Conservation (phyloP, 2,113 vertebrate genomes). For the Bubo bubo region DNA sequence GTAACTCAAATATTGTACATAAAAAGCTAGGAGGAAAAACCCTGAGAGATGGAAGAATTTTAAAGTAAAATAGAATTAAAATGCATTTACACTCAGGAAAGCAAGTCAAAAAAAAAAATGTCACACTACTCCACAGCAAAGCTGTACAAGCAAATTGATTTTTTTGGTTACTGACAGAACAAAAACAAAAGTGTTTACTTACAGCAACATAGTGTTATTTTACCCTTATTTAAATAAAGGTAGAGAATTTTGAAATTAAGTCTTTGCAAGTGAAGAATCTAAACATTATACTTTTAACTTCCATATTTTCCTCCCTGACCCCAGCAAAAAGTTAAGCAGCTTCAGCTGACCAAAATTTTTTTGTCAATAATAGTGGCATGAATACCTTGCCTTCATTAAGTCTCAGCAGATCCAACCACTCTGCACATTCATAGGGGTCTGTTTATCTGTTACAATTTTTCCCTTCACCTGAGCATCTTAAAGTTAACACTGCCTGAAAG, state of each 20-base stretch:
- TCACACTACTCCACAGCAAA: not conserved
- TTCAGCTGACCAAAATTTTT: not conserved
- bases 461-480: not conserved
- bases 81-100: not conserved
- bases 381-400: not conserved
- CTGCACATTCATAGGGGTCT: not conserved
- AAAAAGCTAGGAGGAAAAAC: not conserved
- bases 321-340: not conserved
- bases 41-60: not conserved
- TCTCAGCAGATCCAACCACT: not conserved
- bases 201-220: not conserved
- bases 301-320: not conserved
- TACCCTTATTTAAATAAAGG: not conserved
- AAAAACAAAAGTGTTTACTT: not conserved
- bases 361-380: not conserved
- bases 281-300: not conserved
- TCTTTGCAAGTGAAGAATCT: not conserved
- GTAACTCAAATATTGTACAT: not conserved
- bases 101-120: not conserved
- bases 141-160: not conserved
- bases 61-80: conserved; percentile 13
- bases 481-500: not conserved
- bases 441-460: not conserved
- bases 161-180: not conserved
- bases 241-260: not conserved